Evolutionary conservation across 2,113 vertebrate species (phyloP).

Genomic region (Merops nubicus): DNA sequence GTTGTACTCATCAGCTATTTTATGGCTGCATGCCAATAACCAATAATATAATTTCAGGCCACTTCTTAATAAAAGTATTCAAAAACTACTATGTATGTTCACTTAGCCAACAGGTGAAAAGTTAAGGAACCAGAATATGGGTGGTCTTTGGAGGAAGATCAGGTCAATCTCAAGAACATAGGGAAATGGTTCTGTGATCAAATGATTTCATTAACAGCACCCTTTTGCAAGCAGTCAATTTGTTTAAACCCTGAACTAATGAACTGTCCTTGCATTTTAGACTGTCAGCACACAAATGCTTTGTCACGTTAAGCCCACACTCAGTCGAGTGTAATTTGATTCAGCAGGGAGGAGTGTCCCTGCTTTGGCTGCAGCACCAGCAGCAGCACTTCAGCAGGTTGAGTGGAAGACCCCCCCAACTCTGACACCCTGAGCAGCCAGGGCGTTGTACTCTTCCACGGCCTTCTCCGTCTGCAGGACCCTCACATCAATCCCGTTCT

Average conservation of each 20-base stretch:
- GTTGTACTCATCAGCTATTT: background rate
- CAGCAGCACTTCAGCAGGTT: conserved; percentile 67
- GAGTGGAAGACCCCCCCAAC: conserved; percentile 96
- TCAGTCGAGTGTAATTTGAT: background rate
- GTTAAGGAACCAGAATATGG: background rate
- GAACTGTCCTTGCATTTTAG: background rate
- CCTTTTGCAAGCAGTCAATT: background rate
- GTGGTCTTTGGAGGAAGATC: background rate
- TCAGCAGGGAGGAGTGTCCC: background rate
- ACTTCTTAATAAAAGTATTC: background rate
- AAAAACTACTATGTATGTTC: background rate
- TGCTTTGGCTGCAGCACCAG: background rate
- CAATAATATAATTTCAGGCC: background rate
- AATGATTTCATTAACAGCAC: background rate
- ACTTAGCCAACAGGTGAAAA: background rate
- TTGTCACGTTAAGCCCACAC: fast-evolving
- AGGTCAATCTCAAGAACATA: background rate
- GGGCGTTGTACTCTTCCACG: conserved; percentile 87
- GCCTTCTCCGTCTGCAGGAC: conserved; percentile 91
- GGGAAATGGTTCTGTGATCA: background rate
- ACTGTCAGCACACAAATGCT: background rate
- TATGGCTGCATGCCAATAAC: background rate
- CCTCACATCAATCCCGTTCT: conserved; percentile 81
- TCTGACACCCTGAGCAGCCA: conserved; percentile 81
- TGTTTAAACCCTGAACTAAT: background rate